These are phyloP conservation scores for Mythimna pallens DNA, from an alignment of 2,888 invertebrate species.

Conservation along the genomic window DNA sequence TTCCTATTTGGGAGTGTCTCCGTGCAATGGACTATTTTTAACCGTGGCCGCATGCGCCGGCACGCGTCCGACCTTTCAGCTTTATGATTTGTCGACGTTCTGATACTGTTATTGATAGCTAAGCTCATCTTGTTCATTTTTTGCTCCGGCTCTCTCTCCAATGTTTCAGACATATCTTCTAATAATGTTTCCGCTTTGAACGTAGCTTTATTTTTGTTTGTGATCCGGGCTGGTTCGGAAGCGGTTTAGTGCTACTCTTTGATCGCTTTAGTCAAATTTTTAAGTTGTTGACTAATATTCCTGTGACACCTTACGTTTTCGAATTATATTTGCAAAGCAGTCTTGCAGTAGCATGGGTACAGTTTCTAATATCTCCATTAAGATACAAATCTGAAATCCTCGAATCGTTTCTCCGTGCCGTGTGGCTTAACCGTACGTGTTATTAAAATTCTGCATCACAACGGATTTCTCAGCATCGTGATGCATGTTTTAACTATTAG, in stretches of 20 bases:
- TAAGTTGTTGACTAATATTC: conserved; percentile 25
- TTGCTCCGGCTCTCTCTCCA: conserved; percentile 44
- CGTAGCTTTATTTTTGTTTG: conserved; percentile 53
- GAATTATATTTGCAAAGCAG: conserved; percentile 4
- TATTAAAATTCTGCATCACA: conserved; percentile 62
- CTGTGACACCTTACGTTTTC: background rate
- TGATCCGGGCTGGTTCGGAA: conserved; percentile 19
- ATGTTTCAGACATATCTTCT: conserved; percentile 49
- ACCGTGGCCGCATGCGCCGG: conserved; percentile 78
- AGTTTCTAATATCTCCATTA: conserved; percentile 38
- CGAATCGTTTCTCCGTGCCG: conserved; percentile 45
- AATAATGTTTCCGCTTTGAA: conserved; percentile 63
- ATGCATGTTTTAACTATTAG: conserved; percentile 70
- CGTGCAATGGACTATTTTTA: conserved; percentile 83
- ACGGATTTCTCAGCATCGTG: conserved; percentile 60
- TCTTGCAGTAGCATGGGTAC: conserved; percentile 27
- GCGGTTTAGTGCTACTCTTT: conserved; percentile 47
- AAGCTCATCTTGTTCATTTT: conserved; percentile 64
- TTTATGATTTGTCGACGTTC: conserved; percentile 82
- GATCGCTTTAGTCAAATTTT: conserved; percentile 32
- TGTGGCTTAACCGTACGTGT: conserved; percentile 48
- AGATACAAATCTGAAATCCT: conserved; percentile 53
- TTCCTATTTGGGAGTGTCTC: conserved; percentile 86
- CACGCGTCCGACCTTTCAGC: conserved; percentile 82
- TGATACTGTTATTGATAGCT: conserved; percentile 77